Base-by-base conservation (phyloP, 2,113 vertebrate species). In the Manacus vitellinus region DNA sequence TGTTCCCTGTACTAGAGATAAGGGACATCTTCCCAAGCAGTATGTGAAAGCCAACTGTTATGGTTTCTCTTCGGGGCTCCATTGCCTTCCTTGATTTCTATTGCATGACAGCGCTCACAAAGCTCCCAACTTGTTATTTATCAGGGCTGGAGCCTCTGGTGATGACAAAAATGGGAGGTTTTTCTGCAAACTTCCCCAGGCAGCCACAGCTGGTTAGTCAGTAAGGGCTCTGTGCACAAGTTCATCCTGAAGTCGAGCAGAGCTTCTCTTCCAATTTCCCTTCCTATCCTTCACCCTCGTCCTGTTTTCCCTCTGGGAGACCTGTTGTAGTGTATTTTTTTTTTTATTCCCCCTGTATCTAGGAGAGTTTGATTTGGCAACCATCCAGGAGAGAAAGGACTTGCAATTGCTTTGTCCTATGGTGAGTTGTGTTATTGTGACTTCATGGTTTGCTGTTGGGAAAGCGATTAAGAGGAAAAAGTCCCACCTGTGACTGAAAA, bases 391-490 rank as follows among this genome's bases (percentile, higher is more conserved):
- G 70, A 85, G 66, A 46, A 92, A 86, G 77, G 66, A 58, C 55
- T 93, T 89, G 51, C 92, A 96, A 94, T 97, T 97, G 94, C 85
- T 89, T 95, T 92, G 79, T 75, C 82, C 94, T 96, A 89, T 85
- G 68, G 52, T 86, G 74, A 52, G 52, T 63, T 74, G 93, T 77
- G 79, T 96, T 95, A 91, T 75, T 97, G 90, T 87, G 21, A 61
- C 92, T 95, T 91, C 83, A 35, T 47, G 76, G 89, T 85, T 95
- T 88, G 92, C 89, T 85, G 84, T 66, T 87, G 39, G 65, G 89
- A 86, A 96, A 94, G 59, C 2, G 56, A 89, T 97, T 71, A 79
- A 89, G 77, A 83, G 88, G 14, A 61, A 71, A 19, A 96, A 86
- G 88, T 92, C 63, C 66, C 80, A 84, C 87, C 94, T 92, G 81